Evolutionary conservation across 2,888 invertebrate genomes (phyloP).

Genomic region (Apomyelois bistriatella): DNA sequence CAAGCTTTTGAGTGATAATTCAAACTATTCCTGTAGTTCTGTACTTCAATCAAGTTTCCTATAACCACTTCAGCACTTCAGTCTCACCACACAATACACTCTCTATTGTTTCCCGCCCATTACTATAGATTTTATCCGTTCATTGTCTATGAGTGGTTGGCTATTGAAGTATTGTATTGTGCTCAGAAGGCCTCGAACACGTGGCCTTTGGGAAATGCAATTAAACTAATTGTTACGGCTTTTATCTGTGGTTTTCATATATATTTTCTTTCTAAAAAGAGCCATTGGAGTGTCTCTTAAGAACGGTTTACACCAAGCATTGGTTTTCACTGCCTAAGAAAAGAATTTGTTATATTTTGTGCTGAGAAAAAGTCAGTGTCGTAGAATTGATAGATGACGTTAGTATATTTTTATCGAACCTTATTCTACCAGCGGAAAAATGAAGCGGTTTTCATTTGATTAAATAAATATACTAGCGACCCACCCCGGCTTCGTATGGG

Average conservation of each 20-base stretch:
- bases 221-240: background rate
- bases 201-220: background rate
- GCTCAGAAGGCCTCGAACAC: background rate
- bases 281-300: too few species aligned
- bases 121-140: background rate
- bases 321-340: too few species aligned
- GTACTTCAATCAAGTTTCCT: background rate
- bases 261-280: too few species aligned
- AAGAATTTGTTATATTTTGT: too few species aligned
- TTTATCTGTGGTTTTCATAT: background rate
- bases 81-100: background rate
- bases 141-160: background rate
- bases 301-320: too few species aligned
- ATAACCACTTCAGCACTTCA: background rate
- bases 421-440: too few species aligned
- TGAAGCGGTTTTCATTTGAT: too few species aligned
- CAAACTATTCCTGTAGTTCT: background rate
- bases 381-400: too few species aligned
- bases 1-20: background rate
- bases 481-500: too few species aligned
- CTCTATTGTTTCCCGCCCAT: background rate
- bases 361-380: too few species aligned
- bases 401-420: too few species aligned
- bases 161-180: background rate
- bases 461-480: too few species aligned